Evolutionary conservation across 2,888 invertebrate species (phyloP).

Genomic region (Drosophila pseudotakahashii): DNA sequence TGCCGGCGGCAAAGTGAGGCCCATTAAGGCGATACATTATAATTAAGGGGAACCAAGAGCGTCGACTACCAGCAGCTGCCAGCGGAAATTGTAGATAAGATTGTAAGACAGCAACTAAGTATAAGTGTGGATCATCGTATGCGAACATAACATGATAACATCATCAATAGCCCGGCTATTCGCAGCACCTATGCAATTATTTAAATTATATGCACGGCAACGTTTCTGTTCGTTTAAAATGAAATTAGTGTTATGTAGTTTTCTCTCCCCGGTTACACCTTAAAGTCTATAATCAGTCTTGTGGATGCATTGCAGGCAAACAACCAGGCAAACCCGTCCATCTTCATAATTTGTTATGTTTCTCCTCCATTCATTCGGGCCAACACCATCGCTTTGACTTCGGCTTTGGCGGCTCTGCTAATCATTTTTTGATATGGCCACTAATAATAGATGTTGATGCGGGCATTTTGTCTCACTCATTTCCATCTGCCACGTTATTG

Average conservation of each 20-base stretch:
- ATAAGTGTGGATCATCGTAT: constrained; percentile 38
- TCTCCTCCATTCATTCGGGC: constrained; percentile 24
- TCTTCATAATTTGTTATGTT: constrained; percentile 30
- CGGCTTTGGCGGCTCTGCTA: constrained; percentile 56
- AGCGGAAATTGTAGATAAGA: constrained; percentile 35
- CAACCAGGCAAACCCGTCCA: constrained; percentile 17
- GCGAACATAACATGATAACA: constrained; percentile 63
- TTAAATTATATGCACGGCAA: constrained; percentile 64
- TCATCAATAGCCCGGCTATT: constrained; percentile 62
- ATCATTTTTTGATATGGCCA: constrained; percentile 59
- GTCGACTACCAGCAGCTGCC: constrained; percentile 41
- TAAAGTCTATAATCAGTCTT: constrained; percentile 69
- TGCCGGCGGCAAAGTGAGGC: constrained; percentile 64
- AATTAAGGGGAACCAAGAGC: constrained; percentile 65
- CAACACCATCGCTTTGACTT: constrained; percentile 61
- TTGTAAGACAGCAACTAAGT: constrained; percentile 53
- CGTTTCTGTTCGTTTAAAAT: constrained; percentile 75
- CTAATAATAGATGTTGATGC: constrained; percentile 57
- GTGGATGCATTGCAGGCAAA: constrained; percentile 28
- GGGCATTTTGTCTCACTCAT: constrained; percentile 16
- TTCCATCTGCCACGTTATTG: constrained; percentile 45
- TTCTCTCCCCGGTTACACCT: constrained; percentile 59
- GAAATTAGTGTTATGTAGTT: constrained; percentile 71
- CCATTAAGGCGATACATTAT: constrained; percentile 74
- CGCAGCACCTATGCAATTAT: constrained; percentile 62